These are phyloP conservation scores for Eublepharis macularius DNA, from an alignment of 2,113 vertebrate genomes.

Conservation along the genomic window DNA sequence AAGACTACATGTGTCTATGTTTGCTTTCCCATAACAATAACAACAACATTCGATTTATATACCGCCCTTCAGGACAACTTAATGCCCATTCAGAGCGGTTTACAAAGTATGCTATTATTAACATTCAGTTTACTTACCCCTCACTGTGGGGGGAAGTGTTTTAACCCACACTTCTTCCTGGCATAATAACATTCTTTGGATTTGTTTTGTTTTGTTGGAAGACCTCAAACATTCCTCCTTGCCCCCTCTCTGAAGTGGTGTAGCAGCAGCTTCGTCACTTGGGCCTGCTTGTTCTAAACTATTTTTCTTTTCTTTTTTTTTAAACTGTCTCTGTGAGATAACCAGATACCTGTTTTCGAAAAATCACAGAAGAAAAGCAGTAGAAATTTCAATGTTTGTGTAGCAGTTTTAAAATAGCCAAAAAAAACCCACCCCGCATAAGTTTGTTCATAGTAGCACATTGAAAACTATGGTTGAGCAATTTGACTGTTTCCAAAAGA, in stretches of 20 bases:
- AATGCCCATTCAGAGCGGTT: too few relatives aligned
- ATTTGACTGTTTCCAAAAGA: not conserved
- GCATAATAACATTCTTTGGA: not conserved
- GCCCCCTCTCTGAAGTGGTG: too few relatives aligned
- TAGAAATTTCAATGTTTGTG: not conserved
- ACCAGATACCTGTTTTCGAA: not conserved
- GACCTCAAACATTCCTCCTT: too few relatives aligned
- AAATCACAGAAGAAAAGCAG: not conserved
- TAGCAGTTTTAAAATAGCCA: not conserved
- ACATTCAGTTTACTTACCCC: too few relatives aligned
- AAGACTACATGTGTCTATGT: too few relatives aligned
- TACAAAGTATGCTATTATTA: too few relatives aligned
- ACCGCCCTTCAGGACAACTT: too few relatives aligned
- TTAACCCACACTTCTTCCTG: not conserved
- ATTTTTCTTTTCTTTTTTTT: not conserved
- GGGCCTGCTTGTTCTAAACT: not conserved
- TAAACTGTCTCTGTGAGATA: not conserved
- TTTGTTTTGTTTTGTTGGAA: too few relatives aligned
- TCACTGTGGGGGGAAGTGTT: not conserved
- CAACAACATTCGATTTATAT: too few relatives aligned
- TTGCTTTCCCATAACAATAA: too few relatives aligned
- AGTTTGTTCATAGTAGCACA: not conserved
- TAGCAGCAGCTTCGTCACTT: not conserved
- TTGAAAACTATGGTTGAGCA: not conserved
- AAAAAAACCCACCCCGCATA: not conserved